Base-by-base conservation (phyloP, 2,888 invertebrate genomes). In the Nysson spinosus region DNA sequence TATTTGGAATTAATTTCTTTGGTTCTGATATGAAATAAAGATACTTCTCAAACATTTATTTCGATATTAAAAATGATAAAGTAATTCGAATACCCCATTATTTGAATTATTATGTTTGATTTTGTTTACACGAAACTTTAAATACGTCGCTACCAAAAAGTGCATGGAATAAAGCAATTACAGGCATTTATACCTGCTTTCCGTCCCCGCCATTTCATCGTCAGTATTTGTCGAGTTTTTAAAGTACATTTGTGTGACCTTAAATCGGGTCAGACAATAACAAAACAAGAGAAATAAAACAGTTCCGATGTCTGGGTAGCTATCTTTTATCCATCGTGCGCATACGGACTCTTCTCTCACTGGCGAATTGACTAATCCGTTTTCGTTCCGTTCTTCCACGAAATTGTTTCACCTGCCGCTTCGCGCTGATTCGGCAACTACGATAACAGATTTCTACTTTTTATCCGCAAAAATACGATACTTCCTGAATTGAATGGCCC, bases 311-410 rank as follows among this genome's bases (percentile, higher is more conserved):
- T 49, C 65, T 46, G 22, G 39, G 26, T 32, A n/a, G 50, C 49
- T 44, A 61, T 65, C 61, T 40, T 19, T 61, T 61, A 61, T 44
- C 44, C 39, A 32, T 58, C 39, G 28, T 26, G 16, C 7, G 39
- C 46, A 37, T 14, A 46, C 19, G 20, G 22, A 6, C 17, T 37
- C 16, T 32, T 7, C 5, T 19, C 44, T 1, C 12, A 6, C 28
- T 12, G 30, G 17, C 44, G 32, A 61, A 50, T 61, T 32, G 54
- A 39, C 43, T 50, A 55, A 61, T 50, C 43, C 61, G 32, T 55
- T 50, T 20, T 35, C 49, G 9, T 32, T 24, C 16, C 32, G 11
- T 6, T 12, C 11, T 6, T 11, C 26, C 32, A 16, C 30, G 14
- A 51, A 42, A 50, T 50, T 57, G 42, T 35, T 51, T 40, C 51